Conservation (phyloP, 1,140 invertebrate species). For the Drosophila ironensis region DNA sequence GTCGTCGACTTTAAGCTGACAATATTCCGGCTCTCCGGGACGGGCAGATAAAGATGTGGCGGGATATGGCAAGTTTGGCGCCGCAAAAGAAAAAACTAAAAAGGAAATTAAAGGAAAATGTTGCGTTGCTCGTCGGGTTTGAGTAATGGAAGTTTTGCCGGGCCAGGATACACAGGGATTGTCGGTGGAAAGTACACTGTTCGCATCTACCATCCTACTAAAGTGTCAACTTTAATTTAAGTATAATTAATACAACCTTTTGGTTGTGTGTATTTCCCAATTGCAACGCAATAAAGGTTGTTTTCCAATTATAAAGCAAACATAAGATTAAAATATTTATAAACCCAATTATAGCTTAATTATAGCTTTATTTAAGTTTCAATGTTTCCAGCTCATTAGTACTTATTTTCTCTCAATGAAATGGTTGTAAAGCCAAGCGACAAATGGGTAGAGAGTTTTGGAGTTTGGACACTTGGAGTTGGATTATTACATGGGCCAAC, state of each 20-base stretch:
- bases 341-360: too few relatives aligned
- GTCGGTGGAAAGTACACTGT: neutral
- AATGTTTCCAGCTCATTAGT: too few relatives aligned
- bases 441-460: constrained; percentile 42
- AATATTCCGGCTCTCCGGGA: constrained; percentile 25
- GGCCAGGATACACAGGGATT: neutral
- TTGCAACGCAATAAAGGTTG: too few relatives aligned
- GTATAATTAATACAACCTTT: too few relatives aligned
- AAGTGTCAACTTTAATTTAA: too few relatives aligned
- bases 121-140: constrained; percentile 60
- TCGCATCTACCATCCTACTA: too few relatives aligned
- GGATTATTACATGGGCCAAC: constrained; percentile 67
- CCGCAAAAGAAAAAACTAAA: constrained; percentile 61
- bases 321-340: too few relatives aligned
- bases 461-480: constrained; percentile 46
- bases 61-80: constrained; percentile 54
- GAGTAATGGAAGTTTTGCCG: constrained; percentile 73
- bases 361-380: too few relatives aligned
- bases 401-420: neutral
- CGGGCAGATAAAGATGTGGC: neutral
- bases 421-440: too few relatives aligned
- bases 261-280: too few relatives aligned
- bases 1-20: constrained; percentile 68
- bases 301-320: too few relatives aligned
- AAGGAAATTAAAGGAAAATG: constrained; percentile 78